Percentiles rank a stretch among this genome's conserved stretches.
These are phyloP conservation scores for Zaprionus ornatus DNA, from an alignment of 1,140 invertebrate species.

Conservation along the genomic window DNA sequence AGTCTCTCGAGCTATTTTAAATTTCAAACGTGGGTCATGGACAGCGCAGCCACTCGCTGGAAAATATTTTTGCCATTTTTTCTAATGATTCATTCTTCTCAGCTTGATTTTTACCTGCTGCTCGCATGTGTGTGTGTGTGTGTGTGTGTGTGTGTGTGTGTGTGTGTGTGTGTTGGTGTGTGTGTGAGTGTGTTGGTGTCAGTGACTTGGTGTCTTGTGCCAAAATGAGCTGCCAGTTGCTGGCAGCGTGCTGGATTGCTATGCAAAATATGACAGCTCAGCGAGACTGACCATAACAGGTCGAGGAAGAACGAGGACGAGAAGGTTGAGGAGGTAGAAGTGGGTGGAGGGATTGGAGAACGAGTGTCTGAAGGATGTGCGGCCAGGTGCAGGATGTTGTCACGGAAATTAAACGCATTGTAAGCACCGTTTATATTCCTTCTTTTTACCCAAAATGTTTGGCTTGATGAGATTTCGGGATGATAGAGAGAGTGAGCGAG, in stretches of 20 bases:
- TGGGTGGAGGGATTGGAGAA: not conserved
- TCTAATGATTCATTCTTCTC: conserved; percentile 27
- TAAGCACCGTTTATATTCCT: conserved; percentile 40
- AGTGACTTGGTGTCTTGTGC: not conserved
- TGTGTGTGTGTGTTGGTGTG: not conserved
- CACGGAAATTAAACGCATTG: conserved; percentile 74
- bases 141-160: not conserved
- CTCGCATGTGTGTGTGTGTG: not conserved
- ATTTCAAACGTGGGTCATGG: conserved; percentile 63
- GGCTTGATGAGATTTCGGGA: conserved; percentile 12
- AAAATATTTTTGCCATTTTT: conserved; percentile 60
- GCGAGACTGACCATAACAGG: conserved; percentile 39
- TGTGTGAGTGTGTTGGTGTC: not conserved
- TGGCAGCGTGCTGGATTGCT: conserved; percentile 26
- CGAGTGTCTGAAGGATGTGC: conserved; percentile 44
- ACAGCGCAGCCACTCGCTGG: conserved; percentile 36
- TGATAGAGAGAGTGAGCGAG: not conserved
- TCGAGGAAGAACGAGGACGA: not conserved
- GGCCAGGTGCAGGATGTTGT: conserved; percentile 58
- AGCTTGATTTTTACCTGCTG: conserved; percentile 39
- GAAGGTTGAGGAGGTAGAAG: not conserved
- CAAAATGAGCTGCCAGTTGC: conserved; percentile 11
- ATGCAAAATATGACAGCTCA: conserved; percentile 53
- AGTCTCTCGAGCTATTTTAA: conserved; percentile 75
- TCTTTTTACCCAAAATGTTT: conserved; percentile 1